Conservation (phyloP, 2,888 invertebrate genomes). For the Linyphia triangularis region DNA sequence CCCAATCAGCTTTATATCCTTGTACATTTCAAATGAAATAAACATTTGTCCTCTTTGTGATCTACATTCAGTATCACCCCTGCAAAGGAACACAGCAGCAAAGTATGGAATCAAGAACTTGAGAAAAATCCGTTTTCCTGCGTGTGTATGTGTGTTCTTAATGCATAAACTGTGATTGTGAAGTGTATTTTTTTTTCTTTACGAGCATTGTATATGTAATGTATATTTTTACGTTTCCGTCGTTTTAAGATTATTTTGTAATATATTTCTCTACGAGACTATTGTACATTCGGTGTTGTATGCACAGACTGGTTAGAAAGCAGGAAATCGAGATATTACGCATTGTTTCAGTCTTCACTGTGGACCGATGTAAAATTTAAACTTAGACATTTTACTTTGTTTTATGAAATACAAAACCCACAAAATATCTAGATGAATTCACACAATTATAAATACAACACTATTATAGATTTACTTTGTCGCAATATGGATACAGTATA, state of each 20-base stretch:
- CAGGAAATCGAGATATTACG: background rate
- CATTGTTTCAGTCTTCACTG: conserved; percentile 11
- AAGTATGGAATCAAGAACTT: conserved; percentile 59
- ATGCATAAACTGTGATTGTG: conserved; percentile 64
- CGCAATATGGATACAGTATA: no score
- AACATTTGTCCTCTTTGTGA: conserved; percentile 58
- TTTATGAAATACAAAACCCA: no score
- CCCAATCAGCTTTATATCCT: background rate
- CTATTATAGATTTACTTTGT: no score
- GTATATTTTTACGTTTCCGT: conserved; percentile 53
- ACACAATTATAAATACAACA: no score
- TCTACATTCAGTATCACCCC: conserved; percentile 52
- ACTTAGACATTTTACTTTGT: no score
- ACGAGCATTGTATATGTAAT: conserved; percentile 64
- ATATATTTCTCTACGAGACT: conserved; percentile 48
- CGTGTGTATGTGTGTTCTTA: conserved; percentile 58
- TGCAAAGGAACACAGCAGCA: conserved; percentile 57
- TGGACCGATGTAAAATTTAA: no score
- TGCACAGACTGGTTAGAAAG: conserved; percentile 20
- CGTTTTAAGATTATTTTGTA: conserved; percentile 64
- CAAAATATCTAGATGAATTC: no score
- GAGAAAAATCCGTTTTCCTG: conserved; percentile 26
- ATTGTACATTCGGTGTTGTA: conserved; percentile 57
- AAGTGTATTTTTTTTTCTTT: conserved; percentile 24
- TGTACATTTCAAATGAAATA: conserved; percentile 17